phyloP scores from a whole-genome alignment of 2,113 vertebrate genomes.

The Gorsachius goisagi region DNA sequence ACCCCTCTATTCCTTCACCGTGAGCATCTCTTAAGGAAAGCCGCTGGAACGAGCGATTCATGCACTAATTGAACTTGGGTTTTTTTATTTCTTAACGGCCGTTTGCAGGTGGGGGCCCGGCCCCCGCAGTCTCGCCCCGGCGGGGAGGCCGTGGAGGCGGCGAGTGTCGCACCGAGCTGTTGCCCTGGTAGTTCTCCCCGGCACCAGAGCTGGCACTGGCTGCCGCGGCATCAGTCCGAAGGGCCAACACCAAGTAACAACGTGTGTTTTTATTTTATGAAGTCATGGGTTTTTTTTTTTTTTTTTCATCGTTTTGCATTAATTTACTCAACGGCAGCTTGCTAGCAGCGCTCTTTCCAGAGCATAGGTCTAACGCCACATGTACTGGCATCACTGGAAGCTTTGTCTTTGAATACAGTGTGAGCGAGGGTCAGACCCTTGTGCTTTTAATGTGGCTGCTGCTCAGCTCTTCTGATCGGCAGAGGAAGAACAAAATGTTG shows the following conservation, averaged over 20 bases:
- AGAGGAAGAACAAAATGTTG: neutral
- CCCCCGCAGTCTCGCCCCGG: neutral
- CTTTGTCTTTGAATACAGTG: rapidly evolving
- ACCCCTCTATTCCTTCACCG: neutral
- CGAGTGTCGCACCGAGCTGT: neutral
- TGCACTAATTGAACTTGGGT: no score
- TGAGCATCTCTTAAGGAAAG: neutral
- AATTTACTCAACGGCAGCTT: rapidly evolving
- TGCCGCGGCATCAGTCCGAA: neutral
- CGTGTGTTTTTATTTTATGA: rapidly evolving
- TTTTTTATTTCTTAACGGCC: neutral
- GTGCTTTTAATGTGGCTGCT: neutral
- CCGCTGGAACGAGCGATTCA: neutral
- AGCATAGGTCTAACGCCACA: rapidly evolving
- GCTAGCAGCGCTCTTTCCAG: neutral
- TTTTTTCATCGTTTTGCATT: rapidly evolving
- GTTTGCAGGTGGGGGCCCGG: neutral
- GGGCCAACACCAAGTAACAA: no score
- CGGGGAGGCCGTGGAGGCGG: neutral
- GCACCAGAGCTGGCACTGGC: neutral
- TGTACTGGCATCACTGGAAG: rapidly evolving
- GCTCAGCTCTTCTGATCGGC: neutral
- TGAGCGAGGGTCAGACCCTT: neutral
- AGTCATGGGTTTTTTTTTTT: rapidly evolving
- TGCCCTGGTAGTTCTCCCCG: neutral